Percentiles rank a stretch among this genome's conserved stretches.
phyloP scores from a whole-genome alignment of 2,888 invertebrate genomes.

The Tipula confusa region DNA sequence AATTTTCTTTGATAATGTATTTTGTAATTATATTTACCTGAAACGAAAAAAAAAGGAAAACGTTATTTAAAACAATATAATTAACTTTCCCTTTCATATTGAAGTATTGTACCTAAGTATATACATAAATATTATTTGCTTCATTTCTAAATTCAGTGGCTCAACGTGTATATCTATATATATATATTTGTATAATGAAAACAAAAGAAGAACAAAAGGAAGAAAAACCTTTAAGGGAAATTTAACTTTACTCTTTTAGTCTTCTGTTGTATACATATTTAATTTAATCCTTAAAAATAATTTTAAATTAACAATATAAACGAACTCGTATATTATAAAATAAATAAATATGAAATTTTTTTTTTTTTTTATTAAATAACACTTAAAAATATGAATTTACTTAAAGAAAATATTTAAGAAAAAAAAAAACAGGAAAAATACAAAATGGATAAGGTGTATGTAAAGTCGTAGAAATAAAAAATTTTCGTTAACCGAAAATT shows the following conservation, averaged over 20 bases:
- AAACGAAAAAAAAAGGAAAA: not conserved
- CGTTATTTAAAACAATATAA: constrained; percentile 3
- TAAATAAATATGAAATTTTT: not conserved
- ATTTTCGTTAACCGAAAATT: not conserved
- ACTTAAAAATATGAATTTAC: not conserved
- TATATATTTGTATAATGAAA: too few relatives aligned
- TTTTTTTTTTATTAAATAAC: not conserved
- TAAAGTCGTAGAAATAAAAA: not conserved
- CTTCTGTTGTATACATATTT: not conserved
- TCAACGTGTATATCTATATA: too few relatives aligned
- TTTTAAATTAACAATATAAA: not conserved
- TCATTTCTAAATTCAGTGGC: not conserved
- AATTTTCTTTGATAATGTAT: constrained; percentile 14
- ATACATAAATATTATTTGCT: not conserved
- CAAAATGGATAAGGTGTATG: not conserved
- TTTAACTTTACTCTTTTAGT: not conserved
- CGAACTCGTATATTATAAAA: not conserved
- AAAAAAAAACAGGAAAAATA: not conserved
- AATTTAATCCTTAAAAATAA: constrained; percentile 6
- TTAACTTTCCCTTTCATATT: not conserved
- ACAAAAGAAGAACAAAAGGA: not conserved
- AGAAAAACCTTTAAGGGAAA: not conserved
- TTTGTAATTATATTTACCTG: constrained; percentile 25
- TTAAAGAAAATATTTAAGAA: not conserved
- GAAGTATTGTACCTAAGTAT: not conserved